Percentiles rank a stretch among this genome's conserved stretches.
These are phyloP conservation scores for Periphyllus acericola DNA, from an alignment of 2,888 invertebrate species.

Conservation along the genomic window DNA sequence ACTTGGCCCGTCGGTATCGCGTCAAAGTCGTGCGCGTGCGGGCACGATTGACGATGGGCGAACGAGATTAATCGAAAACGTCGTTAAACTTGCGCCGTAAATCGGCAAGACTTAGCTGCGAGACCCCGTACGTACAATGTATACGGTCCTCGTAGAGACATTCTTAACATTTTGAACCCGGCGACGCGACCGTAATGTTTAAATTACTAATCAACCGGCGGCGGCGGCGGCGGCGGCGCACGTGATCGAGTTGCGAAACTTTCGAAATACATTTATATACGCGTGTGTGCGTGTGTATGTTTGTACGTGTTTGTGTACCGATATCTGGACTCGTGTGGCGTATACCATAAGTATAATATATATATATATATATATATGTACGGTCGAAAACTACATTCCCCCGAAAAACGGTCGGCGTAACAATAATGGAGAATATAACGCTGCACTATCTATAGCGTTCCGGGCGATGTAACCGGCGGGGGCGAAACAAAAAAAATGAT, in stretches of 20 bases:
- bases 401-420: neutral
- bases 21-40: neutral
- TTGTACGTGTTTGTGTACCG: neutral
- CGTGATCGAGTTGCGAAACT: constrained; percentile 30
- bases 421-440: neutral
- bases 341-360: too few species aligned
- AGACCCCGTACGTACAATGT: neutral
- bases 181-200: constrained; percentile 37
- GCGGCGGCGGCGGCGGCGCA: neutral
- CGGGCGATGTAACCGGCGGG: neutral
- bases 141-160: neutral
- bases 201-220: constrained; percentile 35
- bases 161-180: constrained; percentile 6
- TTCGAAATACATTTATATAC: neutral
- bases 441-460: neutral
- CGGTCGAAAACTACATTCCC: too few species aligned
- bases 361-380: too few species aligned
- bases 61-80: constrained; percentile 51
- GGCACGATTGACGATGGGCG: neutral
- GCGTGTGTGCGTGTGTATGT: neutral
- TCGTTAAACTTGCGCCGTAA: constrained; percentile 26
- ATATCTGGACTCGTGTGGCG: neutral
- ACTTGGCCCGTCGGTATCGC: neutral
- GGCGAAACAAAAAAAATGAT: neutral
- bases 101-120: neutral